Base-by-base conservation (phyloP, 2,888 invertebrate species). In the Junonia oenone region DNA sequence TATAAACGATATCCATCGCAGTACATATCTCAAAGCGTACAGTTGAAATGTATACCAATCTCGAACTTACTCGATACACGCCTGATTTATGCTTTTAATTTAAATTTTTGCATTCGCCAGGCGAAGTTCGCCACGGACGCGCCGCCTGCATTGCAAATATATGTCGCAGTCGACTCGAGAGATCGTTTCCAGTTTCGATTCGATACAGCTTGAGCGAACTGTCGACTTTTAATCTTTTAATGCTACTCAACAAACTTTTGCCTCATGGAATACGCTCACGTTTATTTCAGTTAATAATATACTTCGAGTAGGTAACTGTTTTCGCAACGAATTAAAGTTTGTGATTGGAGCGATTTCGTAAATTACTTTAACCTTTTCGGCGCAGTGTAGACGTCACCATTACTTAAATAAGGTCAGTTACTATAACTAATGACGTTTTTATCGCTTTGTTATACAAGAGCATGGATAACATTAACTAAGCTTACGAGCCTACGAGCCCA, bases 51-150 rank as follows among this genome's bases (percentile, higher is more conserved):
- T 76, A 83, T 80, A 81, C 84, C 82, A 81, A 83, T 85, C 83
- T 80, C 82, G 76, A 83, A 90, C 78, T 89, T 86, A 82, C 85
- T 87, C 90, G 87, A 90, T 88, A 89, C 81, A 81, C 80, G 83
- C 68, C 87, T 90, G 90, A 91, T 91, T 91, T 91, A 91, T 91
- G 90, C 81, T 90, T 90, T 91, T 91, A 91, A 91, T 91, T 91
- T 90, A 91, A 91, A 91, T 91, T 90, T 91, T 90, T 90, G 89
- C 90, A 90, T 90, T 89, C 89, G 81, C 83, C 76, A 67, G 81
- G 81, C 87, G 78, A 83, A 88, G 80, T 89, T 87, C 66, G 81
- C 83, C 78, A 70, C 79, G 85, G 85, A 81, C 83, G 85, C 83
- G 84, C 86, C 75, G 87, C 80, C 84, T 88, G 89, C 90, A 87